Evolutionary conservation across 2,797 vertebrate species (phyloP), one percentile per base, ranked within the genome.

Genomic region (Artibeus lituratus): DNA sequence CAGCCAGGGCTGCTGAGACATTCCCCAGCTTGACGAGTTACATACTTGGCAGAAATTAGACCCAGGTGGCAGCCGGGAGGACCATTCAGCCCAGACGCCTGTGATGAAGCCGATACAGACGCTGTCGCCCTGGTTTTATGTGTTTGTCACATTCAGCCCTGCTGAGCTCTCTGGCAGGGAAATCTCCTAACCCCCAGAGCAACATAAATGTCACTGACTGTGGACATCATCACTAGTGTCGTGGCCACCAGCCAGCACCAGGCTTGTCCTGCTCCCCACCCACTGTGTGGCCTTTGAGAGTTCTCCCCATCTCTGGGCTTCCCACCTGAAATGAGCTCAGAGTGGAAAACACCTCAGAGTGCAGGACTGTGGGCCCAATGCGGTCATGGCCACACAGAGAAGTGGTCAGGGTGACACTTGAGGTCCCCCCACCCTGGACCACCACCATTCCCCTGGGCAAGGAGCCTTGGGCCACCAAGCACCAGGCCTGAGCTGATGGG

Each of bases 101-200:
- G 11, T 39, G 90, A 62, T 94, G 80, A 96, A 96, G 86, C 14
- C 47, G 90, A 90, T 87, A 90, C 37, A 85, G 44, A 42, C 91
- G 7, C 1, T 42, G 72, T 69, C 2, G 8, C 59, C 84, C 95
- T 92, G 15, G 37, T 69, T 77, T 84, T 69, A 87, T 37, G 24
- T 62, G 32, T 90, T 93, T 39, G 15, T 90, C 72, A 32, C 21
- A 37, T 57, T 77, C 26, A 67, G 59, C 72, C 95, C 73, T 15
- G 21, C 53, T 42, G 81, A 90, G 65, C 78, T 77, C 67, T 85
- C 95, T 92, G 82, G 86, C 37, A 4, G 42, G 55, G 85, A 90
- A 90, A 91, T 39, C 0, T 0, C 57, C 87, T 49, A 42, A 24
- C 82, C 7, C 10, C 74, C 24, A 47, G 91, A 73, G 91, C 65